Conservation (phyloP, 2,113 vertebrate genomes). For the Cettia cetti region DNA sequence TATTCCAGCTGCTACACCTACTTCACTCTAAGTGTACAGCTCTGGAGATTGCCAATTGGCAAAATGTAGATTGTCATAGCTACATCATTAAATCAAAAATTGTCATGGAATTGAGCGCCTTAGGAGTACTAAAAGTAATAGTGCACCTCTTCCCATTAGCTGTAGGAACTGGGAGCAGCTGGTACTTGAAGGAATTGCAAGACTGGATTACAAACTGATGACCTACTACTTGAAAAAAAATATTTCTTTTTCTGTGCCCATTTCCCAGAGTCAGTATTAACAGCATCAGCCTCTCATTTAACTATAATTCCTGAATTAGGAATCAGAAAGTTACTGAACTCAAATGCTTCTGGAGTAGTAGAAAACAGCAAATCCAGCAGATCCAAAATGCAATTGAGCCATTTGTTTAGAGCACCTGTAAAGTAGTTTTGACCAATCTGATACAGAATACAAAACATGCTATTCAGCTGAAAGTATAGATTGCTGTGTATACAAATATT, state of each 20-base stretch:
- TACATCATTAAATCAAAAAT: background rate
- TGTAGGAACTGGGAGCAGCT: background rate
- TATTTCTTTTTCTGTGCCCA: background rate
- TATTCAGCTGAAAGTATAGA: background rate
- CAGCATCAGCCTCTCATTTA: background rate
- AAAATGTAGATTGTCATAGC: background rate
- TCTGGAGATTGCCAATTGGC: background rate
- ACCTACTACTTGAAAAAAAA: background rate
- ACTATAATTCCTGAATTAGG: background rate
- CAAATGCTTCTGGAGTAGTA: background rate
- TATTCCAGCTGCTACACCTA: background rate
- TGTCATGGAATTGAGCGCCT: background rate
- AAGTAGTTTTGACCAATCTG: background rate
- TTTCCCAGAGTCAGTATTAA: background rate
- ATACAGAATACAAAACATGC: background rate
- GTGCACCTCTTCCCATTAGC: background rate
- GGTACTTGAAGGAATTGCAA: background rate
- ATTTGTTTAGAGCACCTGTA: background rate
- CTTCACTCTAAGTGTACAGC: background rate
- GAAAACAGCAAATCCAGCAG: background rate
- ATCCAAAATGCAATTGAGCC: background rate
- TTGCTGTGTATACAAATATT: background rate
- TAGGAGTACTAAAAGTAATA: background rate
- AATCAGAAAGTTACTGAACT: background rate
- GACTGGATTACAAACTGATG: background rate